Conservation (phyloP, 2,113 vertebrate genomes). For the Amphiprion percula region DNA sequence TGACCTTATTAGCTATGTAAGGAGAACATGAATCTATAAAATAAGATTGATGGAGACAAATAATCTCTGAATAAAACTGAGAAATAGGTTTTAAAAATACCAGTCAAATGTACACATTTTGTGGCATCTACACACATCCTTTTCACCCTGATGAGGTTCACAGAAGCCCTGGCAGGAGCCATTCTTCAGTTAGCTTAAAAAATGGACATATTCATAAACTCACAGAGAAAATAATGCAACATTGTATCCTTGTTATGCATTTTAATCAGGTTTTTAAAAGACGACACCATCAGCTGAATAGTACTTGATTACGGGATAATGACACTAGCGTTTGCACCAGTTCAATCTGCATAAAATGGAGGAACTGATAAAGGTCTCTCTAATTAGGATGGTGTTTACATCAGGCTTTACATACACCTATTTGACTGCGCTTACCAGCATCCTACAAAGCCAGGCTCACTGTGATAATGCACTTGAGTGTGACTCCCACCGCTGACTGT, state of each 20-base stretch:
- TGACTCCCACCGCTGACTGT: conserved; percentile 66
- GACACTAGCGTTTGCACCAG: conserved; percentile 67
- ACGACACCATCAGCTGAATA: conserved; percentile 71
- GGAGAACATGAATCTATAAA: too few species aligned
- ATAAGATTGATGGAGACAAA: background rate
- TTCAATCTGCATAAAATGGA: conserved; percentile 76
- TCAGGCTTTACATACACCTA: conserved; percentile 70
- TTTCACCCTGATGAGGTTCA: conserved; percentile 10
- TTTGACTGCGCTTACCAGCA: conserved; percentile 65
- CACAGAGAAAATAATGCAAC: conserved; percentile 52
- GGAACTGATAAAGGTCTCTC: conserved; percentile 74
- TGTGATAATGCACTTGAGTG: conserved; percentile 69
- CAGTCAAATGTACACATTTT: too few species aligned
- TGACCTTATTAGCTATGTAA: background rate
- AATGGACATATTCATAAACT: conserved; percentile 52
- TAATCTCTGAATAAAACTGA: background rate
- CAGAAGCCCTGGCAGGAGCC: background rate
- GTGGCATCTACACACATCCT: background rate
- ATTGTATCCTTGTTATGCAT: conserved; percentile 64
- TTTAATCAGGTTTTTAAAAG: conserved; percentile 73
- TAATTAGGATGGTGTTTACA: conserved; percentile 79
- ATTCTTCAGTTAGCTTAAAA: conserved; percentile 55
- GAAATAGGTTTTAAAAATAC: too few species aligned
- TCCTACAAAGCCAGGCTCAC: conserved; percentile 67
- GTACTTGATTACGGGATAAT: conserved; percentile 82